Evolutionary conservation across 2,888 invertebrate species (phyloP).

Genomic region (Seira ritae): DNA sequence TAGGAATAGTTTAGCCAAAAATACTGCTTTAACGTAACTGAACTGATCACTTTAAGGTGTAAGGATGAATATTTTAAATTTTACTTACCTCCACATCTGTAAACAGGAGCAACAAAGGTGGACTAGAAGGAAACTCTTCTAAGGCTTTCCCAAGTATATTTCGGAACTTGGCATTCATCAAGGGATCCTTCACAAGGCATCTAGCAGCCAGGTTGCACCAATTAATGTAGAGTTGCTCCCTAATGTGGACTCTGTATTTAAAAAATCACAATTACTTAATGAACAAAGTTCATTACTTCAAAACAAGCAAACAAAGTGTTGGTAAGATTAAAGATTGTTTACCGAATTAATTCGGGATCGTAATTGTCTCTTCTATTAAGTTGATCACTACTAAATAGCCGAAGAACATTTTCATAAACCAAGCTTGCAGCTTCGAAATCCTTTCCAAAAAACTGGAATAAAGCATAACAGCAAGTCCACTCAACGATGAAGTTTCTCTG

Average conservation of each 20-base stretch:
- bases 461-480: slow-evolving; percentile 64
- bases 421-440: slow-evolving; percentile 62
- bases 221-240: slow-evolving; percentile 69
- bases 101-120: slow-evolving; percentile 68
- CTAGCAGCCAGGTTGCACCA: slow-evolving; percentile 71
- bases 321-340: slow-evolving; percentile 17
- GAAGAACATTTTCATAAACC: slow-evolving; percentile 58
- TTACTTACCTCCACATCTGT: slow-evolving; percentile 69
- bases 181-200: slow-evolving; percentile 61
- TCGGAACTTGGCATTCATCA: slow-evolving; percentile 69
- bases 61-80: too few relatives aligned
- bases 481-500: slow-evolving; percentile 68
- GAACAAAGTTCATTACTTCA: neutral
- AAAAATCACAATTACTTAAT: slow-evolving; percentile 4
- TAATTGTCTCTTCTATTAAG: slow-evolving; percentile 63
- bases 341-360: slow-evolving; percentile 62
- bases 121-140: slow-evolving; percentile 71
- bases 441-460: slow-evolving; percentile 68
- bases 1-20: too few relatives aligned
- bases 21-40: too few relatives aligned
- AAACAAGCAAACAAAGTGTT: neutral
- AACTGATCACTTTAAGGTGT: too few relatives aligned
- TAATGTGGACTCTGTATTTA: slow-evolving; percentile 60
- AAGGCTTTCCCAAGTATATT: slow-evolving; percentile 64
- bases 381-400: slow-evolving; percentile 33